A percentile compares a stretch with the other conserved stretches of the same genome.
Evolutionary conservation across 2,888 invertebrate genomes (phyloP).

Genomic region (Oconnorella tubifera): DNA sequence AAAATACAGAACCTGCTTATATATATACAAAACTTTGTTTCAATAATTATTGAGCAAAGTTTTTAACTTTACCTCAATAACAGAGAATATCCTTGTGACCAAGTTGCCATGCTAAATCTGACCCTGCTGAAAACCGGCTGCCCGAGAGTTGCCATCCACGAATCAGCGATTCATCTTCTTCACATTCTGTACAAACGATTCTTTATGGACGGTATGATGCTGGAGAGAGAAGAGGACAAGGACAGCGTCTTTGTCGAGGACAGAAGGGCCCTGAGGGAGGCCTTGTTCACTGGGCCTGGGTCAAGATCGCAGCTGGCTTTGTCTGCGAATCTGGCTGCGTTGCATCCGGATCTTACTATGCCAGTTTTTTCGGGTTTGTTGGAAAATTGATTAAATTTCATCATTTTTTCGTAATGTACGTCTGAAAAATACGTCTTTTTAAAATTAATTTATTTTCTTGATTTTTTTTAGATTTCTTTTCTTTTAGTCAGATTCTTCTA

Average conservation of each 20-base stretch:
- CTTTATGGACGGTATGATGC: constrained; percentile 66
- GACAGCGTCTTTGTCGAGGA: constrained; percentile 14
- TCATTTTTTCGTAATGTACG: not conserved
- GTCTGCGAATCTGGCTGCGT: constrained; percentile 80
- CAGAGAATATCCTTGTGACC: constrained; percentile 65
- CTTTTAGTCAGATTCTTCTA: no score
- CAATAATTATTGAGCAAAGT: no score
- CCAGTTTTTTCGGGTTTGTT: constrained; percentile 91
- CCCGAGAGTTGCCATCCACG: constrained; percentile 84
- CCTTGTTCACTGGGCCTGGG: constrained; percentile 70
- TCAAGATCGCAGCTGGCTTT: constrained; percentile 65
- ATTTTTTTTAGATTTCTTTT: no score
- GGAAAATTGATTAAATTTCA: not conserved
- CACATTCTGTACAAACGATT: constrained; percentile 88
- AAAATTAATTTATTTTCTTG: no score
- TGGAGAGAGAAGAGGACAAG: constrained; percentile 12
- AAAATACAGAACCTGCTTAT: no score
- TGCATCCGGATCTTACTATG: constrained; percentile 97
- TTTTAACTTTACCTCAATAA: no score
- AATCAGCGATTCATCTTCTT: constrained; percentile 86
- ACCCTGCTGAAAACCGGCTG: constrained; percentile 94
- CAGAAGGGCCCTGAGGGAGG: constrained; percentile 51
- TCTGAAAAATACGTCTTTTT: not conserved
- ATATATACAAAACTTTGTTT: no score
- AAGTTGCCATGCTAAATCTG: constrained; percentile 94